Percentiles rank a stretch among this genome's conserved stretches.
These are phyloP conservation scores for Odontothrips loti DNA, from an alignment of 2,888 invertebrate species.

Conservation along the genomic window DNA sequence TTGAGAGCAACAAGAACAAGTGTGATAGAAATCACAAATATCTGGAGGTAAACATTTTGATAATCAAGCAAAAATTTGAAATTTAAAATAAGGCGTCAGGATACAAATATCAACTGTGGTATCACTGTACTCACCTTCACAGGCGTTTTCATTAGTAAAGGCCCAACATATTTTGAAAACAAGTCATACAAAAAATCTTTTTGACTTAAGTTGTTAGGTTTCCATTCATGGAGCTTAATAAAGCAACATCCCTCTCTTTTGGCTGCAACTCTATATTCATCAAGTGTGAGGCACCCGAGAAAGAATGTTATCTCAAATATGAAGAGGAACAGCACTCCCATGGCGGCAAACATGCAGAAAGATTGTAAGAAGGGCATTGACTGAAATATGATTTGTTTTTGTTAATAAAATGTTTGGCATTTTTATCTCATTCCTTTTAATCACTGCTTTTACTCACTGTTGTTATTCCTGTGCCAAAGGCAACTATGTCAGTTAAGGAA, in stretches of 20 bases:
- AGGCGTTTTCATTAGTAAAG: constrained; percentile 59
- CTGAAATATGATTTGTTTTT: constrained; percentile 46
- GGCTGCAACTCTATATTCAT: constrained; percentile 58
- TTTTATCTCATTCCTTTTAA: constrained; percentile 15
- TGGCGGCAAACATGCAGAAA: constrained; percentile 75
- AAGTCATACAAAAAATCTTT: constrained; percentile 11
- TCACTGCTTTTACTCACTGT: constrained; percentile 52
- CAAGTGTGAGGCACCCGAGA: constrained; percentile 69
- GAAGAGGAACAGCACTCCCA: constrained; percentile 71
- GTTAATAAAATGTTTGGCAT: constrained; percentile 13
- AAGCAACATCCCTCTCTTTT: constrained; percentile 61
- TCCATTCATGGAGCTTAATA: constrained; percentile 59
- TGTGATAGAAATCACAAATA: constrained; percentile 57
- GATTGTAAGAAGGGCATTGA: constrained; percentile 75
- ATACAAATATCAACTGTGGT: constrained; percentile 20
- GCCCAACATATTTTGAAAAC: constrained; percentile 45
- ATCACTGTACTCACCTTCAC: constrained; percentile 54
- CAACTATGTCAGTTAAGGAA: constrained; percentile 75
- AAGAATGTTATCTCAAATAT: constrained; percentile 76
- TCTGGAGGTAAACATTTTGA: constrained; percentile 44
- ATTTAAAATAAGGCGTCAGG: background rate
- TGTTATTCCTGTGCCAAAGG: constrained; percentile 71
- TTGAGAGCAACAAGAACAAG: constrained; percentile 58
- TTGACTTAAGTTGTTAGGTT: constrained; percentile 2
- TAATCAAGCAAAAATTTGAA: constrained; percentile 28